Evolutionary conservation across 2,888 invertebrate genomes (phyloP), one percentile per base, ranked within the genome.

Genomic region (Dicyrtomina minuta): DNA sequence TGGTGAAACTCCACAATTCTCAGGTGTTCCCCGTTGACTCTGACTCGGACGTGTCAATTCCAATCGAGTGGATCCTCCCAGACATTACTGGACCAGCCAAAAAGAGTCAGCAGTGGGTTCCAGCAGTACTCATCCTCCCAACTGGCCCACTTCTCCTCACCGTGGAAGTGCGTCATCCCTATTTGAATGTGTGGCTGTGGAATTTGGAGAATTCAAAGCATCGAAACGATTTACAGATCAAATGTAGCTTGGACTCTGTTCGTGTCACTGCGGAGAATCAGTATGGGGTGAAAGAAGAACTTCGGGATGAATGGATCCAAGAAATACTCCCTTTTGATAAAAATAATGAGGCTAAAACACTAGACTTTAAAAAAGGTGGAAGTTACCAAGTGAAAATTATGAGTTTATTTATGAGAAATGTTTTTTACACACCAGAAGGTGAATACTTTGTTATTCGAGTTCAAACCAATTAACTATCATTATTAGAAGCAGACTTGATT

Each of bases 151-250:
- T 56, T 4, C 17, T 56, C 5, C 56, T 56, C 3, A 56, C 56
- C n/a, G 6, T 56, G n/a, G 5, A 33, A 33, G 4, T 46, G 4
- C 8, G 33, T 4, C 12, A 55, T 56, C 6, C 56, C n/a, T 56
- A 56, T 17, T 26, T 56, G 6, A 20, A 56, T 56, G 33, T 56
- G 13, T 56, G 56, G 56, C 17, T 56, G n/a, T 33, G 26, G 56
- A 33, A 56, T 15, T 15, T 56, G 4, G 27, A 56, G 33, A 56
- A 56, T 15, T 5, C 15, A 33, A 12, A 12, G 43, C 13, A 10
- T 10, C 10, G 13, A 43, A n/a, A n/a, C n/a, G n/a, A n/a, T n/a
- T n/a, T n/a, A n/a, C n/a, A n/a, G n/a, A n/a, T n/a, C n/a, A n/a
- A n/a, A n/a, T n/a, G n/a, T n/a, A n/a, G n/a, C n/a, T 43, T 43